Evolutionary conservation across 2,888 invertebrate genomes (phyloP).

Genomic region (Lydus trimaculatus): DNA sequence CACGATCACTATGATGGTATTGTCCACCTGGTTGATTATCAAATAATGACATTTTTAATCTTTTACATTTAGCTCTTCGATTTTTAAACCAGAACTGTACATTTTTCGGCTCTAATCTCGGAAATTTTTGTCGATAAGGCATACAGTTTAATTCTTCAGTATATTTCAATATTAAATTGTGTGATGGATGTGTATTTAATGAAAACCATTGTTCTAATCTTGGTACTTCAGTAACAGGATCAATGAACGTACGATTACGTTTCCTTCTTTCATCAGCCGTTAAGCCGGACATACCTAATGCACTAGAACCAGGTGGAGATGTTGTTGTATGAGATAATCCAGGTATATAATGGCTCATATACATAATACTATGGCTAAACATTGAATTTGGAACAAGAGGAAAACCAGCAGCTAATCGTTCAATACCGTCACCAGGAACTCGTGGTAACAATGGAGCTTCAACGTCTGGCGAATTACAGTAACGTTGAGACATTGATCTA

Average conservation of each 20-base stretch:
- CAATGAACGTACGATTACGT: constrained; percentile 98
- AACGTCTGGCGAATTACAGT: constrained; percentile 54
- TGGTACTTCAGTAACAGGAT: constrained; percentile 97
- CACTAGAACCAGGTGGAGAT: constrained; percentile 68
- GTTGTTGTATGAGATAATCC: constrained; percentile 62
- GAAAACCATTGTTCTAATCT: constrained; percentile 95
- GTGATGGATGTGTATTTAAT: constrained; percentile 98
- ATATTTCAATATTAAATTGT: constrained; percentile 96
- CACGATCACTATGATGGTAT: constrained; percentile 67
- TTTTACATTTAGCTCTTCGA: constrained; percentile 96
- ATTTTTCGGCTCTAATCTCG: constrained; percentile 97
- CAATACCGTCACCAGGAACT: constrained; percentile 55
- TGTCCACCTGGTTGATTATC: constrained; percentile 74
- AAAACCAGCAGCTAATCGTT: constrained; percentile 65
- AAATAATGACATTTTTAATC: constrained; percentile 89
- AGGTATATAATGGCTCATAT: constrained; percentile 89
- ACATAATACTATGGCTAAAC: constrained; percentile 91
- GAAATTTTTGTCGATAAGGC: constrained; percentile 98
- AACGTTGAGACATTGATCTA: constrained; percentile 48
- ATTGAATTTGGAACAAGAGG: constrained; percentile 87
- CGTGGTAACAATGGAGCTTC: constrained; percentile 50
- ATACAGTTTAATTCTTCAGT: constrained; percentile 97
- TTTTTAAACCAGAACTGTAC: constrained; percentile 99
- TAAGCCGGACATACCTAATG: constrained; percentile 64
- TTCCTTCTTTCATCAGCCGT: constrained; percentile 89